phyloP scores from a whole-genome alignment of 2,797 vertebrate genomes.

The Ptychadena robeensis region DNA sequence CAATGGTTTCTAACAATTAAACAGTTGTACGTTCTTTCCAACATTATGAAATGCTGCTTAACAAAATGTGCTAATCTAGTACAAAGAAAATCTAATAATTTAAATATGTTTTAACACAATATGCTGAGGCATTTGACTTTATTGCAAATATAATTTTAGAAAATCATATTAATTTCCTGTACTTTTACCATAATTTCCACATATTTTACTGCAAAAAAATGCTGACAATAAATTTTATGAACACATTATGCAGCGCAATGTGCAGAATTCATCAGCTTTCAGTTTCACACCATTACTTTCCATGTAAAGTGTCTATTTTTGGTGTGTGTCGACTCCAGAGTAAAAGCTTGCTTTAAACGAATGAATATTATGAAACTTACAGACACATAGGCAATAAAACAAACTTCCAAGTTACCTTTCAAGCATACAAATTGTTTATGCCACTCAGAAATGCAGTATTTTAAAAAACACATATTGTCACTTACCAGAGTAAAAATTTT shows the following conservation, averaged over 20 bases:
- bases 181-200: slow-evolving; percentile 50
- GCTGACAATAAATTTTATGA: slow-evolving; percentile 57
- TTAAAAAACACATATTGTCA: slow-evolving; percentile 28
- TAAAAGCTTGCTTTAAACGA: slow-evolving; percentile 37
- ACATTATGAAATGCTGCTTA: slow-evolving; percentile 22
- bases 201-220: slow-evolving; percentile 52
- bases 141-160: slow-evolving; percentile 48
- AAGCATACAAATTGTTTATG: slow-evolving; percentile 33
- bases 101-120: slow-evolving; percentile 29
- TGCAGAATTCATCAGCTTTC: slow-evolving; percentile 57
- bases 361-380: slow-evolving; percentile 39
- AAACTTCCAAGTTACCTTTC: slow-evolving; percentile 45
- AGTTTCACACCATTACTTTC: slow-evolving; percentile 53
- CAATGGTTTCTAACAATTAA: not conserved
- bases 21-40: not conserved
- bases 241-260: slow-evolving; percentile 55
- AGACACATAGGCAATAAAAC: slow-evolving; percentile 49
- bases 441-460: slow-evolving; percentile 27
- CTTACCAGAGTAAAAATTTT: slow-evolving; percentile 22
- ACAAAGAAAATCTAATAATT: slow-evolving; percentile 33
- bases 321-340: slow-evolving; percentile 38
- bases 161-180: slow-evolving; percentile 57
- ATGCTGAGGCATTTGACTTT: slow-evolving; percentile 45
- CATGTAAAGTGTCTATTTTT: slow-evolving; percentile 40
- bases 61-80: slow-evolving; percentile 35